phyloP scores from a whole-genome alignment of 2,888 invertebrate species.

The Erebia ligea region DNA sequence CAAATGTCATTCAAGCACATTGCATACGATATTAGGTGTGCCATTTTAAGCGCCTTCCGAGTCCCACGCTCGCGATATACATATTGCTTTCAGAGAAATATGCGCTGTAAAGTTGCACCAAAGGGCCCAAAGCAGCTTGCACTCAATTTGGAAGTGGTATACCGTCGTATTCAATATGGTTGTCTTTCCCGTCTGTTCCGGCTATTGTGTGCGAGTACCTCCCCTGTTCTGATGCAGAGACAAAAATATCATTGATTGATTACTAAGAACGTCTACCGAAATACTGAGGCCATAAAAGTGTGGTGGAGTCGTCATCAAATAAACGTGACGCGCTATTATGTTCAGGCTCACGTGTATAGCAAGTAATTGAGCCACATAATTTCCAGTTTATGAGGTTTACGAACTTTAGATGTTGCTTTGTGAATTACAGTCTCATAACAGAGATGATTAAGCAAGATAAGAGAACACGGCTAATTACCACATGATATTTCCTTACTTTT shows the following conservation, averaged over 20 bases:
- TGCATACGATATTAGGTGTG: conserved; percentile 36
- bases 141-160: conserved; percentile 18
- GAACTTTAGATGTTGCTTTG: background rate
- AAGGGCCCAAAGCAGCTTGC: conserved; percentile 21
- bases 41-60: conserved; percentile 28
- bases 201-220: conserved; percentile 37
- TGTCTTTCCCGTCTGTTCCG: conserved; percentile 34
- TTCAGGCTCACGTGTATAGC: background rate
- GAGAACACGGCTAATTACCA: background rate
- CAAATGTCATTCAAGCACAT: conserved; percentile 37
- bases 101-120: background rate
- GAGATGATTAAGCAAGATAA: background rate
- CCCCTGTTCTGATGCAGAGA: conserved; percentile 26
- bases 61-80: conserved; percentile 21
- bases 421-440: background rate
- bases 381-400: conserved; percentile 10
- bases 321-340: conserved; percentile 12
- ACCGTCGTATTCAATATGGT: conserved; percentile 15
- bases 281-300: conserved; percentile 18
- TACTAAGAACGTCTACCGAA: conserved; percentile 36
- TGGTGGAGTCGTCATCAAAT: conserved; percentile 6
- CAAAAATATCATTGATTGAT: conserved; percentile 36
- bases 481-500: background rate
- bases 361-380: conserved; percentile 8
- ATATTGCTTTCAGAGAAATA: conserved; percentile 18